Base-by-base conservation (phyloP, 2,888 invertebrate species). In the Apodemia duryi region DNA sequence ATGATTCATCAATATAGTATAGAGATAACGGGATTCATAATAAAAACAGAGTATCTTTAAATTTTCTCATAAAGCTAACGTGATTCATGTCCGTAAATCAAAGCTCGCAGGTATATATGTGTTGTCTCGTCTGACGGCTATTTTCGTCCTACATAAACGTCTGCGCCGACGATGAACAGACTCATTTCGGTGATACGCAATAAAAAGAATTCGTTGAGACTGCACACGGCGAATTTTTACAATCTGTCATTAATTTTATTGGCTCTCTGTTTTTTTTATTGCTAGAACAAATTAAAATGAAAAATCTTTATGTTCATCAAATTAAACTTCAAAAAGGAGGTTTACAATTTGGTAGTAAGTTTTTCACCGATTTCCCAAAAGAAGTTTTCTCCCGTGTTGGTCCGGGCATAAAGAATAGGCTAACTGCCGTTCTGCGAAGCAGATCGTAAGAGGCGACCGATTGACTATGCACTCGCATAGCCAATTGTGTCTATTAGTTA, bases 191-290 rank as follows among this genome's bases (percentile, higher is more conserved):
- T 11, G 32, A 10, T 32, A 32, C 57, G 57, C 32, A 57, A 57
- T 57, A 57, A 57, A 49, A 57, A 57, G 32, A 57, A 35, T 32
- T 29, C 57, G 57, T 57, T 57, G 11, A 57, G 57, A 57, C 57
- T 57, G 57, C 57, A 57, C 57, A 57, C 32, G 57, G 57, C 29
- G 57, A 29, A 57, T 13, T 57, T 49, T 57, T 57, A 57, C 32
- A 57, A 57, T 32, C 57, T 57, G 32, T 57, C 57, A 57, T 57
- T 57, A 49, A 49, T n/a, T 49, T 49, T 49, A 49, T 49, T n/a
- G 49, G 43, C 11, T 43, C n/a, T n/a, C 49, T 21, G 21, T 21
- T n/a, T 43, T 13, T 49, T 49, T 49, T 49, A 49, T 49, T 49
- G n/a, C 6, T 49, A n/a, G 49, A n/a, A n/a, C 6, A 49, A 49